Base-by-base conservation (phyloP, 2,113 vertebrate species). In the Myocastor coypus region DNA sequence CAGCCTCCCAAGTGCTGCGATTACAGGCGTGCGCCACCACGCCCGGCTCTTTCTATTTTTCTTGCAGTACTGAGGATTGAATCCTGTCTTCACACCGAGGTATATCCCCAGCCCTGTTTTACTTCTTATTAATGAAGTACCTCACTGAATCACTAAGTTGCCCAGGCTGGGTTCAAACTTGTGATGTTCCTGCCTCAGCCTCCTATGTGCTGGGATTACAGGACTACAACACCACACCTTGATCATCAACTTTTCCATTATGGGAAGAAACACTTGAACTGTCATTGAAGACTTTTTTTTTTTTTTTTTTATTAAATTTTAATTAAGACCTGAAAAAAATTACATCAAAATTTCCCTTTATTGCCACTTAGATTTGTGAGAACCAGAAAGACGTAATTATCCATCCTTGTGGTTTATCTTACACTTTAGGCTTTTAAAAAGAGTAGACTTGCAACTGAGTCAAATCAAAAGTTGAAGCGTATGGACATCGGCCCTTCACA, bases 181-280 rank as follows among this genome's bases (percentile, higher is more conserved):
- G 42, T 28, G 12, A 77, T 46, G 46, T 17, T 80, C 77, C 77
- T 52, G 77, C 46, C 77, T 80, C 77, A 80, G 77, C 77, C 46
- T 80, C 16, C 77, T 32, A 1, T 19, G 46, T 80, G 77, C 73
- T 46, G 5, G 22, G 42, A 77, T 77, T 46, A 28, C 40, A 77
- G 40, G 26, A 26, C 14, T 78, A 16, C 2, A 30, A 6, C 30
- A 80, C 46, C 77, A 80, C 14, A 52, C 46, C 7, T 2, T 0
- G 46, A 7, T 52, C 24, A 64, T 92, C 92, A 84, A 40, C 59
- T 89, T 93, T 63, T 73, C 64, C 37, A 68, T 81, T 37, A 87
- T 37, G 28, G 82, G n/a, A 94, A 61, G 37, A 81, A 94, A 52
- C 86, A 59, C 26, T 83, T 88, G 46, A 80, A 89, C 64, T 78